A percentile compares a stretch with the other conserved stretches of the same genome.
phyloP scores from a whole-genome alignment of 1,140 invertebrate species.

The Saccostrea glomerata region DNA sequence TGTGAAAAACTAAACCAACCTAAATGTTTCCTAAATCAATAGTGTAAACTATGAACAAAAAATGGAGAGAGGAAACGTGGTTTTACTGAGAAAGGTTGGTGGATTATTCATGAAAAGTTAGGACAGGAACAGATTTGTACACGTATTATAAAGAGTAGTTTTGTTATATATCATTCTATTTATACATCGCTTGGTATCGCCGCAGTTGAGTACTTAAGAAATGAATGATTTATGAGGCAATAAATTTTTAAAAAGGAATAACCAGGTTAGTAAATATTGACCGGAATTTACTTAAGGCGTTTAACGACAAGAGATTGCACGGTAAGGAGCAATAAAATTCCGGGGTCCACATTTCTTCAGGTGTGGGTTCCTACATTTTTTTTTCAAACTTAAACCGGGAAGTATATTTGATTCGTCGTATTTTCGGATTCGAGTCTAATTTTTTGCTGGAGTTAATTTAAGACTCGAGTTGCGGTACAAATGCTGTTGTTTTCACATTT shows the following conservation, averaged over 20 bases:
- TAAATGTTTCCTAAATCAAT: neutral
- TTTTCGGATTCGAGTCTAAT: neutral
- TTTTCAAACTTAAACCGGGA: neutral
- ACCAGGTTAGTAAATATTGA: conserved; percentile 27
- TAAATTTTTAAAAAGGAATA: conserved; percentile 25
- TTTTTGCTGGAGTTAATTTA: neutral
- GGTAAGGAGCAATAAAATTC: conserved; percentile 23
- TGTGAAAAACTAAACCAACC: neutral
- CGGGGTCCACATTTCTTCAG: neutral
- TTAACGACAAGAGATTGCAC: neutral
- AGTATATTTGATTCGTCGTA: neutral
- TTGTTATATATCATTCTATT: neutral
- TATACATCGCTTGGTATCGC: neutral
- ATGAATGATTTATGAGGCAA: conserved; percentile 30
- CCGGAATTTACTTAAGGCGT: conserved; percentile 7
- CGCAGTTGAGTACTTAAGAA: neutral
- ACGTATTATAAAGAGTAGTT: neutral
- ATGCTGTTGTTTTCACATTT: neutral
- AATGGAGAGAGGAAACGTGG: neutral
- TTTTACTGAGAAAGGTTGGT: neutral
- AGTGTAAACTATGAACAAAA: neutral
- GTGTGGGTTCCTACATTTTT: neutral
- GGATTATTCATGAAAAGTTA: neutral
- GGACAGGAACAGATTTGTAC: neutral
- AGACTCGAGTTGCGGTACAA: neutral